Evolutionary conservation across 2,113 vertebrate genomes (phyloP).

Genomic region (Hippocampus guttulatus): DNA sequence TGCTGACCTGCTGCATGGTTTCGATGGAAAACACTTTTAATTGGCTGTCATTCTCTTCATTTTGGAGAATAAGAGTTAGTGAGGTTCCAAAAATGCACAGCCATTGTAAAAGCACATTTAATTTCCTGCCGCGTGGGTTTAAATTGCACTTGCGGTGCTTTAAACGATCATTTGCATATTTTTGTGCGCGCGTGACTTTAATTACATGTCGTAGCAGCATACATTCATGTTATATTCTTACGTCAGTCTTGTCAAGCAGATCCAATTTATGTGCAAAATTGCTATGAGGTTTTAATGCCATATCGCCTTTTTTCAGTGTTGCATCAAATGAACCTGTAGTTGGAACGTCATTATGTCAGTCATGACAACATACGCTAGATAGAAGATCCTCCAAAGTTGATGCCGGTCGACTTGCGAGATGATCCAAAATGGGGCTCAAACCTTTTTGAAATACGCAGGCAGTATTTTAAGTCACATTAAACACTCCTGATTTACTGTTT

Average conservation of each 20-base stretch:
- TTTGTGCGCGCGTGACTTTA: neutral
- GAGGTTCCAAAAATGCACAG: slow-evolving; percentile 14
- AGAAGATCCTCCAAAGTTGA: neutral
- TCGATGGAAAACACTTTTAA: slow-evolving; percentile 14
- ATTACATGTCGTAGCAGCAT: neutral
- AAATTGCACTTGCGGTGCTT: slow-evolving; percentile 7
- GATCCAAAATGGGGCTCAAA: neutral
- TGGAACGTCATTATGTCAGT: neutral
- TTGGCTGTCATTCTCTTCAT: slow-evolving; percentile 13
- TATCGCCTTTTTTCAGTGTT: neutral
- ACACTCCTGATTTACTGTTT: neutral
- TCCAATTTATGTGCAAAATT: neutral
- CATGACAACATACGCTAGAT: neutral
- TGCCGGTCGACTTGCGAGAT: too few relatives aligned
- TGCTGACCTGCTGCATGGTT: slow-evolving; percentile 5
- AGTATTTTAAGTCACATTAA: neutral
- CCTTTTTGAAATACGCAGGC: neutral
- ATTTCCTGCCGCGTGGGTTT: slow-evolving; percentile 4
- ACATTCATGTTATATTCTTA: neutral
- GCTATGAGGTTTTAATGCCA: neutral
- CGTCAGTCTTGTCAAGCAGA: neutral
- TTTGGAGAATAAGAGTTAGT: neutral
- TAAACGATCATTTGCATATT: neutral
- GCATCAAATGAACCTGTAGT: too few relatives aligned
- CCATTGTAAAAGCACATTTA: slow-evolving; percentile 5